phyloP scores from a whole-genome alignment of 2,113 vertebrate species.

The Ptychochromis oligacanthus region DNA sequence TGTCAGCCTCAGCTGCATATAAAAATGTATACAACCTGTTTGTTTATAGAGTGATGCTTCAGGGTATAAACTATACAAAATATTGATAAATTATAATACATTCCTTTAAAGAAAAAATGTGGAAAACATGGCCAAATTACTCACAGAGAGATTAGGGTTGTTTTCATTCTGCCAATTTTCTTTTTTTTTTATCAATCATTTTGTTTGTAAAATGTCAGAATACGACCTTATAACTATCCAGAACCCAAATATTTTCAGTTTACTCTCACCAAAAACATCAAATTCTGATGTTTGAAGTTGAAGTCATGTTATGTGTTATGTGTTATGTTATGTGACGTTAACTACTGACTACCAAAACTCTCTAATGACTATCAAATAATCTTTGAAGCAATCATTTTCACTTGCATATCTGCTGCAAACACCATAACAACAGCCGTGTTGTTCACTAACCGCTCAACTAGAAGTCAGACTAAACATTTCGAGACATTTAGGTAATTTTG shows the following conservation, averaged over 20 bases:
- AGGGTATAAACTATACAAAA: neutral
- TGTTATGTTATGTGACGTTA: neutral
- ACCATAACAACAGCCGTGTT: neutral
- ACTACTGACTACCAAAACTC: neutral
- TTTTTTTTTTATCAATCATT: fast-evolving
- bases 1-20: neutral
- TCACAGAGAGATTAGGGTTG: neutral
- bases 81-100: neutral
- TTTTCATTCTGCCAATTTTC: neutral
- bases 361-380: neutral
- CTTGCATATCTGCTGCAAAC: neutral
- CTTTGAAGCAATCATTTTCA: neutral
- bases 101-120: neutral
- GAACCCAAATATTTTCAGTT: no score
- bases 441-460: neutral
- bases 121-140: neutral
- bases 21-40: neutral
- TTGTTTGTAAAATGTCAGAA: neutral
- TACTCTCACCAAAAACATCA: no score
- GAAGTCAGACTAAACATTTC: no score
- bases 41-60: neutral
- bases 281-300: neutral
- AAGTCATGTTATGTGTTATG: neutral
- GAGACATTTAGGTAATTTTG: no score
- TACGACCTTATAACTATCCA: no score